Evolutionary conservation across 2,888 invertebrate genomes (phyloP), one percentile per base, ranked within the genome.

Genomic region (Acanthopleura granulata): DNA sequence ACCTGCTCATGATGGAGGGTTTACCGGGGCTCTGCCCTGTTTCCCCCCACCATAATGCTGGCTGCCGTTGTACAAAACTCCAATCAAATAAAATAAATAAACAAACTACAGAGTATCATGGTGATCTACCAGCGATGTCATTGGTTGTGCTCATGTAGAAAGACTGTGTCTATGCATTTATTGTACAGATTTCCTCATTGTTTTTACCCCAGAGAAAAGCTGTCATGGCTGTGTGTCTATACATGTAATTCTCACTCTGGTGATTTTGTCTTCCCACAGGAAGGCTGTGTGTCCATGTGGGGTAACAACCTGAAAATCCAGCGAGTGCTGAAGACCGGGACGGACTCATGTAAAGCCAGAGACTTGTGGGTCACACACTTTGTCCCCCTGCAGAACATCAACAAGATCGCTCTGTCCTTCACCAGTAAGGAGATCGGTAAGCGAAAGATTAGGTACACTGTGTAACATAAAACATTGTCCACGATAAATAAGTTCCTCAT

Each of bases 341-440:
- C 90, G 16, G 90, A 90, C 77, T 85, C 89, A 0, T 90, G 90
- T 81, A 86, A 86, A 75, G 84, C 85, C 15, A 78, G 89, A 29
- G 91, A 91, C 78, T 79, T 91, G 22, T 91, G 91, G 91, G 88
- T 91, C n/a, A 91, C 90, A 14, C 84, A 90, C 77, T 90, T 90
- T 81, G 86, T 89, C 0, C 83, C 85, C 6, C 82, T 91, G 22
- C 87, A 86, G 72, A 89, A 90, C 76, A 83, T 90, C 75, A 90
- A 90, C 82, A 91, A 91, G 79, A 85, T 91, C 18, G 90, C 90
- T 9, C 78, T 91, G 30, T 81, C 89, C 18, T 90, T 90, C 76
- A 91, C 91, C 16, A 90, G 90, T 82, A 91, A 91, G 79, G 90
- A 91, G 81, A 90, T 91, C 69, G 87, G 90, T 90, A 77, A 79